Base-by-base conservation (phyloP, 2,888 invertebrate genomes). In the Eupithecia inturbata region DNA sequence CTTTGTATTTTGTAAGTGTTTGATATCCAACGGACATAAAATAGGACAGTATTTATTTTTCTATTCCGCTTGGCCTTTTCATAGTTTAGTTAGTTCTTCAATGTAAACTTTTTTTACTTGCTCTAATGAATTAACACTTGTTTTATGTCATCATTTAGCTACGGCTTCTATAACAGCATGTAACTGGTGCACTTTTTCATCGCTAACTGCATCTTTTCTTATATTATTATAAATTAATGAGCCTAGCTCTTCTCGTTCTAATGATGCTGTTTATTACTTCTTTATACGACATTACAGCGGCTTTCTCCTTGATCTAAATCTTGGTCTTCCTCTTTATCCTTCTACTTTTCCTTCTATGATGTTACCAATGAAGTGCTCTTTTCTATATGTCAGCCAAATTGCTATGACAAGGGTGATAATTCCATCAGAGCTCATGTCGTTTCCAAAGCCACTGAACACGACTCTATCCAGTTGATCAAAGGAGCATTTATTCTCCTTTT, bases 401-500 rank as follows among this genome's bases (percentile, higher is more conserved):
- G 12, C 19, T 36, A 64, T 10, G 33, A 63, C 2, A 63, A 19
- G 10, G n/a, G 33, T n/a, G 63, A 31, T 36, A n/a, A 33, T n/a
- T 64, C n/a, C 22, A 64, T 33, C 19, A 31, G 31, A 28, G 16
- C 22, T 64, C 33, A 64, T 14, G 39, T 39, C 36, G n/a, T 41
- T n/a, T 66, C 26, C 26, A 7, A 41, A 66, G 39, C 66, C n/a
- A 19, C 12, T 64, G n/a, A 36, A 66, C 66, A 66, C 36, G 26
- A 6, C 39, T 26, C 39, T 4, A 66, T 26, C 36, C 12, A n/a
- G 26, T 16, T 26, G 66, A 66, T 66, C 66, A 66, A 66, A 66
- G 66, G n/a, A 36, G 12, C 26, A 66, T 64, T 39, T 62, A 62
- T 62, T 62, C 62, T 31, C 9, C 62, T 31, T 14, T 31, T 31